These are phyloP conservation scores for Imbricaverruca yamaguchii DNA, from an alignment of 2,888 invertebrate species.

Conservation along the genomic window DNA sequence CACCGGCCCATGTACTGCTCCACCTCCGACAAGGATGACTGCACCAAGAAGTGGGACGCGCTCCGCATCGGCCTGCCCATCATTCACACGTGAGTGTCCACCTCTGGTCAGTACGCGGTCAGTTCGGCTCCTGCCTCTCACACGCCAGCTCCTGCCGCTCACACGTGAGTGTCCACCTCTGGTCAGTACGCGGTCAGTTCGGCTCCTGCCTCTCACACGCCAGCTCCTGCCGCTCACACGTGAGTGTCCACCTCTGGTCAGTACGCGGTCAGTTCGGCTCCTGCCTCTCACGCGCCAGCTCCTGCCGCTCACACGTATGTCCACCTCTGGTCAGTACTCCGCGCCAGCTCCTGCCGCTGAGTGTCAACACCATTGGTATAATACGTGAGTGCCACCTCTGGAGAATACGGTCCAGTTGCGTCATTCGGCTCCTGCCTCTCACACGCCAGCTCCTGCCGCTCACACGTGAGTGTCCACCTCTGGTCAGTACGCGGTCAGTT, in stretches of 20 bases:
- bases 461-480: conserved; percentile 36
- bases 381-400: conserved; percentile 35
- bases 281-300: too few relatives aligned
- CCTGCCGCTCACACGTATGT: too few relatives aligned
- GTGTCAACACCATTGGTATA: too few relatives aligned
- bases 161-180: neutral
- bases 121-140: too few relatives aligned
- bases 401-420: too few relatives aligned
- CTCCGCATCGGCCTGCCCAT: conserved; percentile 58
- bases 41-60: conserved; percentile 57
- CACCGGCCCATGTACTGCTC: conserved; percentile 91
- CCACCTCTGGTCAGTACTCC: neutral
- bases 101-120: neutral
- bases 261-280: too few relatives aligned
- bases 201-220: too few relatives aligned
- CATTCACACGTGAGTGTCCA: conserved; percentile 37
- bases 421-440: too few relatives aligned
- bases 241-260: neutral
- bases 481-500: too few relatives aligned
- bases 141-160: neutral
- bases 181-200: too few relatives aligned
- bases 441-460: too few relatives aligned
- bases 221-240: neutral
- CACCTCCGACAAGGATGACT: conserved; percentile 68
- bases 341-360: too few relatives aligned